phyloP scores from a whole-genome alignment of 2,113 vertebrate genomes.

The Semicossyphus pulcher region DNA sequence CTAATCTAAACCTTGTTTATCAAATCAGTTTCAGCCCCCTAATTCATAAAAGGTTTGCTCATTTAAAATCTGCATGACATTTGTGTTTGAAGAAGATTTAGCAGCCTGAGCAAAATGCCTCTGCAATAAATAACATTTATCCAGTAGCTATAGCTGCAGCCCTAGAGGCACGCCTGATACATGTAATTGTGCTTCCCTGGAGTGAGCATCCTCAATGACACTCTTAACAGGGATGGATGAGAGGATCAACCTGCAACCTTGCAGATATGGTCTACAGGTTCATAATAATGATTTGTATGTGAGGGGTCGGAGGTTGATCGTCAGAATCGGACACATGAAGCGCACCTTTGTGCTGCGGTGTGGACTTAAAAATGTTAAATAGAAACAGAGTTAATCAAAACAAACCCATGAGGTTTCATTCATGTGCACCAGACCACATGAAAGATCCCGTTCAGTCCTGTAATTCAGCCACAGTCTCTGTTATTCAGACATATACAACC shows the following conservation, averaged over 20 bases:
- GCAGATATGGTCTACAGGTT: constrained; percentile 41
- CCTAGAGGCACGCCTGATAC: neutral
- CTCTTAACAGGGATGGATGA: constrained; percentile 40
- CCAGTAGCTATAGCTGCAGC: neutral
- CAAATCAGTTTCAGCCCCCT: neutral
- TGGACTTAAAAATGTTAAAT: constrained; percentile 17
- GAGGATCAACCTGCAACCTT: constrained; percentile 33
- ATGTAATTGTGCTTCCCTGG: neutral
- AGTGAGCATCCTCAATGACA: constrained; percentile 27
- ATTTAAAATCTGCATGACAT: neutral
- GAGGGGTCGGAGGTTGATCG: constrained; percentile 3
- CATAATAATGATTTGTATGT: constrained; percentile 32
- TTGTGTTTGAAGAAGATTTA: neutral
- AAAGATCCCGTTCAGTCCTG: neutral
- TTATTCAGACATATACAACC: constrained; percentile 35
- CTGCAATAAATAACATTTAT: neutral
- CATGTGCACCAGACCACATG: constrained; percentile 9
- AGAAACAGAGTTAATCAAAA: constrained; percentile 16
- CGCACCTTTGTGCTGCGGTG: neutral
- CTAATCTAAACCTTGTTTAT: neutral
- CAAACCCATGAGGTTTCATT: constrained; percentile 14
- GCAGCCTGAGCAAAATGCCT: neutral
- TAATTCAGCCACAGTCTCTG: constrained; percentile 8
- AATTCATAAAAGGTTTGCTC: too few species aligned
- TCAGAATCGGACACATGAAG: constrained; percentile 8